Conservation (phyloP, 2,113 vertebrate species). For the Neotragus moschatus region DNA sequence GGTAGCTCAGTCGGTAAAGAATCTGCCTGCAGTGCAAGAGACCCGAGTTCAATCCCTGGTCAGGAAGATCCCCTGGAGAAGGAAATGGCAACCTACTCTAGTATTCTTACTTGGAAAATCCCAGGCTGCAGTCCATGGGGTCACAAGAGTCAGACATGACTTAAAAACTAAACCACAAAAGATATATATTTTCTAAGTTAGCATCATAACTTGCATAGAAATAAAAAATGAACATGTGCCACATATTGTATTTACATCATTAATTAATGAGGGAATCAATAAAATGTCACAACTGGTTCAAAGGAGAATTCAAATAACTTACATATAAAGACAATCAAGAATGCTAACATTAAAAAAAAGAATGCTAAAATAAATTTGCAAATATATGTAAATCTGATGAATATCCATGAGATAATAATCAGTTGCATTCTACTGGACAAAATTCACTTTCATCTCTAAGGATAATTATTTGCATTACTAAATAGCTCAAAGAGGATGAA, state of each 20-base stretch:
- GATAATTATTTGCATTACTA: slow-evolving; percentile 13
- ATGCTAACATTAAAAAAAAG: not conserved
- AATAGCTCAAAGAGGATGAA: not conserved
- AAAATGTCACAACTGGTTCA: not conserved
- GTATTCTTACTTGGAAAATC: not conserved
- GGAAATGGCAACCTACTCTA: not conserved
- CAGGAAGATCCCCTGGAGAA: not conserved
- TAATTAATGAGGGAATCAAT: not conserved
- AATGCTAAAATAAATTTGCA: slow-evolving; percentile 8
- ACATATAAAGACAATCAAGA: not conserved
- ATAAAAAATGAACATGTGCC: not conserved
- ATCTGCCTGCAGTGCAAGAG: not conserved
- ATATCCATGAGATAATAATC: not conserved
- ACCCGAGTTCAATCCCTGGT: not conserved
- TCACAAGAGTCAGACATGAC: rapidly evolving
- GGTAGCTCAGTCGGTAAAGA: not conserved
- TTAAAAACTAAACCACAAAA: not conserved
- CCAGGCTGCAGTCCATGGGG: not conserved
- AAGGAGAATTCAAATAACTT: not conserved
- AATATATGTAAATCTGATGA: slow-evolving; percentile 21
- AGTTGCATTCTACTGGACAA: not conserved
- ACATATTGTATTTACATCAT: slow-evolving; percentile 22
- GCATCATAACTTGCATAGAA: not conserved
- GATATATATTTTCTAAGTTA: not conserved
- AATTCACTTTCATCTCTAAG: slow-evolving; percentile 7